Base-by-base conservation (phyloP, 2,797 vertebrate genomes). In the Enteromius fasciolatus region DNA sequence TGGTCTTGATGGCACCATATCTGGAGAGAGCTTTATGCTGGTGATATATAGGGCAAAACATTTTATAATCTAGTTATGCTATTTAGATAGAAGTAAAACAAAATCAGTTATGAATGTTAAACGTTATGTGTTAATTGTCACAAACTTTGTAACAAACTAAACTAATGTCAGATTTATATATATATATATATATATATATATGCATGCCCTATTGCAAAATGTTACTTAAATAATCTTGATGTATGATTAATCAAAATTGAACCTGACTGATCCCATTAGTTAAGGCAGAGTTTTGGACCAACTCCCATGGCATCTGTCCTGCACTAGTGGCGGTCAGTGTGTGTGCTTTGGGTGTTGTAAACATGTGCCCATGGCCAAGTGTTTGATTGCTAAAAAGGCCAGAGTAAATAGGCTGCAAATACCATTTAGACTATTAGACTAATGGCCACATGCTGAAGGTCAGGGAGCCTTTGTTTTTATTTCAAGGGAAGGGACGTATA, bases 341-440 rank as follows among this genome's bases (percentile, higher is more conserved):
- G 54, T 67, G 74, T 39, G 75, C 82, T 85, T 50, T 75, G 70
- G 48, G 33, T 76, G 83, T 69, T 25, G 31, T 54, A 64, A 76
- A 69, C 75, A 61, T 70, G 78, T 85, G 61, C 25, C 67, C 52
- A 44, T 63, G 77, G 81, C 83, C 82, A 86, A 85, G 79, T 87
- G 82, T 86, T 90, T 90, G 86, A 90, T 89, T 87, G 79, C 80
- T 84, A 63, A 87, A 82, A 89, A 83, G 81, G 68, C 80, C 70
- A 76, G 25, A 75, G 86, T 87, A 85, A 88, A 75, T 81, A 28
- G 73, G 52, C 80, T 86, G 78, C 50, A 83, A 73, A 74, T 86
- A 76, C 83, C 57, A 57, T 85, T 87, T 72, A 72, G 82, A 78
- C 17, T 82, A 76, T 84, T 84, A 83, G 76, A 85, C 80, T 87